A percentile compares a stretch with the other conserved stretches of the same genome.
Evolutionary conservation across 2,888 invertebrate genomes (phyloP).

Genomic region (Chironomus riparius): DNA sequence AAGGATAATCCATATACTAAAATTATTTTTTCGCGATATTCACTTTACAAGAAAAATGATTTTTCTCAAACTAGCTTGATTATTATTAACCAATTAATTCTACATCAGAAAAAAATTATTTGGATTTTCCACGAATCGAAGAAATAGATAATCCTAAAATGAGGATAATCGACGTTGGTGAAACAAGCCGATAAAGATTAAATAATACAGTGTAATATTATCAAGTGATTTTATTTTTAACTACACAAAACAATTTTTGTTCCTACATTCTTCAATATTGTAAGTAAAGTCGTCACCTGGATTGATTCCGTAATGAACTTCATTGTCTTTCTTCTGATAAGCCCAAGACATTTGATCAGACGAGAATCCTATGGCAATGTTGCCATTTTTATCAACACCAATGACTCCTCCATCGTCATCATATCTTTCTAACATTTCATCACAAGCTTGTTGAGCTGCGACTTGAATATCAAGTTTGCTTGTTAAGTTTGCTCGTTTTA

Average conservation of each 20-base stretch:
- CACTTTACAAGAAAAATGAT: no score
- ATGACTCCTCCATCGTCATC: conserved; percentile 67
- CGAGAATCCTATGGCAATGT: conserved; percentile 59
- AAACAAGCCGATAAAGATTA: no score
- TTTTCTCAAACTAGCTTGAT: no score
- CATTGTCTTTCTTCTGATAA: conserved; percentile 44
- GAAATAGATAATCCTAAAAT: no score
- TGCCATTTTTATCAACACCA: conserved; percentile 55
- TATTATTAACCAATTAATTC: no score
- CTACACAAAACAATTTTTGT: not conserved
- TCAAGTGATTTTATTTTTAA: no score
- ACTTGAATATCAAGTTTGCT: conserved; percentile 48
- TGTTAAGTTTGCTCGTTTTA: conserved; percentile 52
- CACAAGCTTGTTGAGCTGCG: conserved; percentile 54
- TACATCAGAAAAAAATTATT: no score
- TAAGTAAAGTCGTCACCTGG: conserved; percentile 39
- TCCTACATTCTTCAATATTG: not conserved
- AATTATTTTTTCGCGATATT: no score
- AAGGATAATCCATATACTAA: no score
- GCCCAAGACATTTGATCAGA: conserved; percentile 65
- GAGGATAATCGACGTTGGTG: no score
- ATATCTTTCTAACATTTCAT: conserved; percentile 55
- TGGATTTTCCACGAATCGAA: no score
- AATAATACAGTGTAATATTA: no score
- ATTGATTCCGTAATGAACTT: conserved; percentile 52